Evolutionary conservation across 2,113 vertebrate genomes (phyloP).

Genomic region (Odocoileus hemionus): DNA sequence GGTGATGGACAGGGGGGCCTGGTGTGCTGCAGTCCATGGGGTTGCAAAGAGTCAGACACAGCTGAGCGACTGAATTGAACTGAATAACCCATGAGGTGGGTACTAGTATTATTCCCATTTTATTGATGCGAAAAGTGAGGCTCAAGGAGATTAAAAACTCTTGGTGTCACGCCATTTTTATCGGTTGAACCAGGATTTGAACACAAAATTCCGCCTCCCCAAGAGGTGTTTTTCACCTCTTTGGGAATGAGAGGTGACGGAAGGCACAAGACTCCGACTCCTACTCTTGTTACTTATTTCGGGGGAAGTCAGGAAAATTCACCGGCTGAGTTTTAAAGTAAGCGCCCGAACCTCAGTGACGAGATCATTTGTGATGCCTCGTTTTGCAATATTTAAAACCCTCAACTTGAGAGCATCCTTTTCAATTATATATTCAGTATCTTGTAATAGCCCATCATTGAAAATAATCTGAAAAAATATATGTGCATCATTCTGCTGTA

Average conservation of each 20-base stretch:
- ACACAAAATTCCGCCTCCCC: not conserved
- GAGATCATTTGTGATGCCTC: not conserved
- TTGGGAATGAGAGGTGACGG: not conserved
- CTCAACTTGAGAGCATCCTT: not conserved
- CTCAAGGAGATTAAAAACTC: not conserved
- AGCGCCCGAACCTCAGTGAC: not conserved
- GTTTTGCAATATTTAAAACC: not conserved
- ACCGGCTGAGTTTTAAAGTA: not conserved
- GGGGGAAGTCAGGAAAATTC: not conserved
- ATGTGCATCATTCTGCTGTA: not conserved
- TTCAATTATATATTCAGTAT: not conserved
- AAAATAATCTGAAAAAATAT: not conserved
- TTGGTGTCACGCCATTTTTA: not conserved
- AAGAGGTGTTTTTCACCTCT: not conserved
- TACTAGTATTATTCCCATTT: not conserved
- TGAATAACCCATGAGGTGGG: not conserved
- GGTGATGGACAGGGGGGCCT: not conserved
- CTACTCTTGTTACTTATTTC: not conserved
- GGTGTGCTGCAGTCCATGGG: not conserved
- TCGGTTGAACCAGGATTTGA: not conserved
- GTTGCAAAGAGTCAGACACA: rapidly evolving
- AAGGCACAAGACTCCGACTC: not conserved
- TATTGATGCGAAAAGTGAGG: not conserved
- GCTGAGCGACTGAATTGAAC: not conserved
- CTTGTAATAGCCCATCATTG: not conserved